Conservation (phyloP, 2,797 vertebrate species). For the Anolis apletophallus region DNA sequence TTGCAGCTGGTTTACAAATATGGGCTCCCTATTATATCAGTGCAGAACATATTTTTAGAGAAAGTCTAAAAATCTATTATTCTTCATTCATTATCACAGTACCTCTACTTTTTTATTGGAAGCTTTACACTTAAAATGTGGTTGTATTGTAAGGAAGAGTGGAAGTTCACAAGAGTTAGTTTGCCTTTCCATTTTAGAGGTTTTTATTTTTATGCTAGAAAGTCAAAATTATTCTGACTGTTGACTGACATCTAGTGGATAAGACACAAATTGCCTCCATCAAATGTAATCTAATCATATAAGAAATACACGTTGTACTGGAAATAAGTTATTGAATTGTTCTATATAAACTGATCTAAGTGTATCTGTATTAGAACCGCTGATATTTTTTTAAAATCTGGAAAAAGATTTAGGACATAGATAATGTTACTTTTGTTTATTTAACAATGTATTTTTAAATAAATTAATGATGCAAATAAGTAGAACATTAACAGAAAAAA, state of each 20-base stretch:
- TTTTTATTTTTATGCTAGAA: neutral
- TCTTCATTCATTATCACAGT: neutral
- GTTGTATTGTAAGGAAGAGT: neutral
- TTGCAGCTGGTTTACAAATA: neutral
- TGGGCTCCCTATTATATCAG: neutral
- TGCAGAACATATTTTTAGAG: neutral
- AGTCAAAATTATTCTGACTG: conserved; percentile 47
- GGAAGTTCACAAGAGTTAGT: neutral
- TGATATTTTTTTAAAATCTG: neutral
- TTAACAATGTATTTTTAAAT: neutral
- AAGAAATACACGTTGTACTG: neutral
- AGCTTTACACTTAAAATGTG: neutral
- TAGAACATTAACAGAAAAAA: too few species aligned
- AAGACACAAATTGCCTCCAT: conserved; percentile 7
- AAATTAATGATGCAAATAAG: neutral
- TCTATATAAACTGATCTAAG: neutral
- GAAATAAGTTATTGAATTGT: neutral
- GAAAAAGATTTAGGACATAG: neutral
- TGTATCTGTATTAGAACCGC: neutral
- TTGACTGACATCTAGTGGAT: conserved; percentile 79
- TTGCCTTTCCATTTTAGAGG: neutral
- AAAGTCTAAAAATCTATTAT: neutral
- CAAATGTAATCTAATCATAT: neutral
- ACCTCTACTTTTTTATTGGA: accelerated
- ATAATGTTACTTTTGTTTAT: neutral